phyloP scores from a whole-genome alignment of 2,797 vertebrate species.

The Anguilla obscura region DNA sequence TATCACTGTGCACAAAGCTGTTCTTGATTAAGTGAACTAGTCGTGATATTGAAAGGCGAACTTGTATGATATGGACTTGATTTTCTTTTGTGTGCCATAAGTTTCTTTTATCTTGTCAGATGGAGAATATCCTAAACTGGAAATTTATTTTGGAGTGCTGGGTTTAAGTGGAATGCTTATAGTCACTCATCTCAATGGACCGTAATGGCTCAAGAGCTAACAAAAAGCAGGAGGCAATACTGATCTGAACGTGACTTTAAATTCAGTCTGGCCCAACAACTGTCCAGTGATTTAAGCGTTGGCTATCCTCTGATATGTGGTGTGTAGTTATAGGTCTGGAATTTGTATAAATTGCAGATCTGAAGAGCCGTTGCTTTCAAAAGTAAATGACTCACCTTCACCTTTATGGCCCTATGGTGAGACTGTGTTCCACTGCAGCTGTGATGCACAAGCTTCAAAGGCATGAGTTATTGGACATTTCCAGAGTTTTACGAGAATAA shows the following conservation, averaged over 20 bases:
- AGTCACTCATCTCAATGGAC: constrained; percentile 21
- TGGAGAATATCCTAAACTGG: constrained; percentile 11
- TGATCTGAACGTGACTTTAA: constrained; percentile 22
- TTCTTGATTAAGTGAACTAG: not conserved
- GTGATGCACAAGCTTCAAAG: not conserved
- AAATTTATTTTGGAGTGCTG: constrained; percentile 7
- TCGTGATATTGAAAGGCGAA: constrained; percentile 5
- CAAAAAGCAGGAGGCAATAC: not conserved
- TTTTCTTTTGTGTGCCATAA: constrained; percentile 6
- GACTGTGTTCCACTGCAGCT: constrained; percentile 10
- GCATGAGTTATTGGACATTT: not conserved
- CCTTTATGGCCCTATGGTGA: not conserved
- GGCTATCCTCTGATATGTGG: not conserved
- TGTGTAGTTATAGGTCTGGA: constrained; percentile 9
- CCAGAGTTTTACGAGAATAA: constrained; percentile 1
- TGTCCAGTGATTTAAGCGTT: constrained; percentile 8
- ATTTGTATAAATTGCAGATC: constrained; percentile 15
- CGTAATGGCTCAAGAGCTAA: not conserved
- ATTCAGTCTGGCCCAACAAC: not conserved
- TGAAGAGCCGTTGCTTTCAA: constrained; percentile 27
- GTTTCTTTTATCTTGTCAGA: not conserved
- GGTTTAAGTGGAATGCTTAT: constrained; percentile 5
- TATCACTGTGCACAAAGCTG: not conserved
- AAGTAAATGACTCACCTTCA: not conserved
- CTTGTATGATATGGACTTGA: constrained; percentile 1